Conservation (phyloP, 2,113 vertebrate species). For the Sisor rabdophorus region DNA sequence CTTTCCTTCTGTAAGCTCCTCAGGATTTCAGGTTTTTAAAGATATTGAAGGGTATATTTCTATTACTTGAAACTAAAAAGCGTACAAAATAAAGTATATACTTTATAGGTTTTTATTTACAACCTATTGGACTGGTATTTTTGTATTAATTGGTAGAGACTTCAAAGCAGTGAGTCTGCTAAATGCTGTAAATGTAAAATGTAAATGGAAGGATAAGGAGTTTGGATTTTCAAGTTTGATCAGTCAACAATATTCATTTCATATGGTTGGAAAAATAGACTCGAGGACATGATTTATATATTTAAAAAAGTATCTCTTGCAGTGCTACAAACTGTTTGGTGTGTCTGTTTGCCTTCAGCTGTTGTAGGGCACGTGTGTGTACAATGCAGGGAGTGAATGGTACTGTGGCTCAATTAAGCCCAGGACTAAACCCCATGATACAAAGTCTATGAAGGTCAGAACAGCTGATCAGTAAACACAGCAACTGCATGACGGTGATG, state of each 20-base stretch:
- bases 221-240: too few species aligned
- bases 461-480: slow-evolving; percentile 46
- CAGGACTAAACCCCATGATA: slow-evolving; percentile 38
- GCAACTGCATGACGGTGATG: slow-evolving; percentile 31
- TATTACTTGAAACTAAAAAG: too few species aligned
- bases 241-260: too few species aligned
- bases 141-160: too few species aligned
- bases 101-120: too few species aligned
- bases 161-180: too few species aligned
- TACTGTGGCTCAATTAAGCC: slow-evolving; percentile 23
- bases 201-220: slow-evolving; percentile 6
- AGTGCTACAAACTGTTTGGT: slow-evolving; percentile 9
- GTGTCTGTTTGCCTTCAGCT: slow-evolving; percentile 1
- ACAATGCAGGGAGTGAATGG: slow-evolving; percentile 23
- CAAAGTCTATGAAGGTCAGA: slow-evolving; percentile 50
- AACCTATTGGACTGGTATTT: too few species aligned
- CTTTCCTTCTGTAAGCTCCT: slow-evolving; percentile 11
- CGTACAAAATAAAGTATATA: too few species aligned
- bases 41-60: background rate
- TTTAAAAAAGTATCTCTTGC: background rate
- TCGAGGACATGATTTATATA: background rate
- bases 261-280: background rate
- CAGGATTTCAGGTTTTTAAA: background rate
- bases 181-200: too few species aligned
- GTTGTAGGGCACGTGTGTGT: slow-evolving; percentile 5